Conservation (phyloP, 2,797 vertebrate genomes). For the Gobionotothen gibberifrons region DNA sequence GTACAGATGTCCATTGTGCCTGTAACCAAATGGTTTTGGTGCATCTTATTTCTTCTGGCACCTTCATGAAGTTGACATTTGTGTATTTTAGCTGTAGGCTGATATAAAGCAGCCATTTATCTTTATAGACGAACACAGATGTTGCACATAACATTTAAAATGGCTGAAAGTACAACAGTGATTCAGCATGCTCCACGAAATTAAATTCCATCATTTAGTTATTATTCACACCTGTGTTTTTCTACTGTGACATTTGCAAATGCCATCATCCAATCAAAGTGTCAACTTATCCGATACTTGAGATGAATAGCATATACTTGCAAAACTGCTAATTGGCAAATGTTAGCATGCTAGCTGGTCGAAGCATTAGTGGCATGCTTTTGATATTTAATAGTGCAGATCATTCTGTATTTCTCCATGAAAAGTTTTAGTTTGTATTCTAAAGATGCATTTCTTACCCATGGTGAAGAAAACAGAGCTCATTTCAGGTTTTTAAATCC, state of each 20-base stretch:
- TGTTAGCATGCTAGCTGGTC: not conserved
- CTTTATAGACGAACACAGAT: not conserved
- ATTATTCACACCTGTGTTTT: not conserved
- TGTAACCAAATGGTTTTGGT: not conserved
- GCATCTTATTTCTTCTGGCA: not conserved
- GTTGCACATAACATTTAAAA: not conserved
- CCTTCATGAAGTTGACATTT: not conserved
- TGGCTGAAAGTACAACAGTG: not conserved
- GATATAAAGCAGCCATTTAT: not conserved
- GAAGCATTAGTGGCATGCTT: not conserved
- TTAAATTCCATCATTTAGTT: not conserved
- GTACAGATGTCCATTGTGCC: not conserved
- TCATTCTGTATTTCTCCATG: slow-evolving; percentile 11
- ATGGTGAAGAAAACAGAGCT: slow-evolving; percentile 15
- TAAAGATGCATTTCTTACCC: slow-evolving; percentile 15
- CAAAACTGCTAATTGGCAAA: not conserved
- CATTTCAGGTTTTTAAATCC: slow-evolving; percentile 5
- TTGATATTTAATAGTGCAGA: slow-evolving; percentile 43
- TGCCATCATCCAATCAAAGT: not conserved
- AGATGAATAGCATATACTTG: not conserved
- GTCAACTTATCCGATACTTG: not conserved
- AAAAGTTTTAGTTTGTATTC: slow-evolving; percentile 8
- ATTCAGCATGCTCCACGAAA: not conserved
- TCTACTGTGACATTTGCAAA: not conserved
- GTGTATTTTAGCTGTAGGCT: not conserved